These are phyloP conservation scores for Drosophila willistoni DNA, from an alignment of 1,140 invertebrate genomes.

Conservation along the genomic window DNA sequence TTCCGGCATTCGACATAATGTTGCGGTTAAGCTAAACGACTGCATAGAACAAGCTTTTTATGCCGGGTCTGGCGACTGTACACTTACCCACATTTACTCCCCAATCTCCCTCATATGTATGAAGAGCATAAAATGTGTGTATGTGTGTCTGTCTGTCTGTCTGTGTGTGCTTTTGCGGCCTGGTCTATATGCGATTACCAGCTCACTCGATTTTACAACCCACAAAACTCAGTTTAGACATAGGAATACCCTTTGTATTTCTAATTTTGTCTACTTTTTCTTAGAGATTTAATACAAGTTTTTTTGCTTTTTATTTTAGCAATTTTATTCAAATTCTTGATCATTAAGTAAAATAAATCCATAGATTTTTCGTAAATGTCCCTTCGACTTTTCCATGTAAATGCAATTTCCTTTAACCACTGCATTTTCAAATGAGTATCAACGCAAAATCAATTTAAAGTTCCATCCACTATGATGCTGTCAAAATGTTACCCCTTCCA, in stretches of 20 bases:
- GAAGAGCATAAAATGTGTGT: slow-evolving; percentile 8
- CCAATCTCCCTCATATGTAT: slow-evolving; percentile 8
- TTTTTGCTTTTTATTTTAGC: too few relatives aligned
- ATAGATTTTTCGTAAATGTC: too few relatives aligned
- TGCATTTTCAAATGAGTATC: slow-evolving; percentile 63
- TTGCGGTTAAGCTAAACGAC: slow-evolving; percentile 79
- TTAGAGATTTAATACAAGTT: too few relatives aligned
- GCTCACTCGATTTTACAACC: slow-evolving; percentile 43
- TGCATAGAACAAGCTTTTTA: slow-evolving; percentile 81
- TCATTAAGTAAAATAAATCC: too few relatives aligned
- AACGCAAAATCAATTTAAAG: slow-evolving; percentile 66
- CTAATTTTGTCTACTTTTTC: not conserved
- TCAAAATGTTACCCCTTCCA: not conserved
- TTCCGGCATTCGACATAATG: slow-evolving; percentile 80
- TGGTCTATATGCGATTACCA: slow-evolving; percentile 70
- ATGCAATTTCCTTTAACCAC: not conserved
- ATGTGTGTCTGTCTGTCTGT: slow-evolving; percentile 45
- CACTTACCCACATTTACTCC: slow-evolving; percentile 10
- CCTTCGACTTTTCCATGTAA: not conserved
- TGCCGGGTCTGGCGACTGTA: slow-evolving; percentile 52
- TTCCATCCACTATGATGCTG: slow-evolving; percentile 44
- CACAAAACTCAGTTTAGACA: slow-evolving; percentile 50
- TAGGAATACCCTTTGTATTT: slow-evolving; percentile 19
- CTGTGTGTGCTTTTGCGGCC: slow-evolving; percentile 62
- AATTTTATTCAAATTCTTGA: too few relatives aligned